phyloP scores from a whole-genome alignment of 1,140 invertebrate species.

The Apis dorsata region DNA sequence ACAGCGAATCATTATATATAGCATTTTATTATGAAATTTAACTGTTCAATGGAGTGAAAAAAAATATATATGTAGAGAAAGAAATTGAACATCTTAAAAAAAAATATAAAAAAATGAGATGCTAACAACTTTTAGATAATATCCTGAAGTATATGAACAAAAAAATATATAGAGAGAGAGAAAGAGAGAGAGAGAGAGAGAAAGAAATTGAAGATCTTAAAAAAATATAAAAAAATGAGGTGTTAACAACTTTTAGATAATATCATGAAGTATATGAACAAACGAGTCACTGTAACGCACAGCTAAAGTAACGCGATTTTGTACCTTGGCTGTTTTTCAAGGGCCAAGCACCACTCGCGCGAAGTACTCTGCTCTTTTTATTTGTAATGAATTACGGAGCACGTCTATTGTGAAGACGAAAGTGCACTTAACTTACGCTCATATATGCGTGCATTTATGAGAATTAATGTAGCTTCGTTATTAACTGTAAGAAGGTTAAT shows the following conservation, averaged over 20 bases:
- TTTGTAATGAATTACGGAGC: constrained; percentile 22
- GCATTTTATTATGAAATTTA: no score
- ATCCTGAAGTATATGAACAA: not conserved
- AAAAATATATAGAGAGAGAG: no score
- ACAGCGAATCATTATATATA: no score
- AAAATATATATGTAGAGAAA: no score
- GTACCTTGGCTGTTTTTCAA: not conserved
- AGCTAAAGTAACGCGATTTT: not conserved
- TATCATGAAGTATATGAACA: not conserved
- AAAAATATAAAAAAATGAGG: no score
- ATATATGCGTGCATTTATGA: not conserved
- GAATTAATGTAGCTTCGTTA: not conserved
- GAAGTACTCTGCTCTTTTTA: constrained; percentile 2
- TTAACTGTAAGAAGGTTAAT: not conserved
- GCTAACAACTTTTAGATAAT: not conserved
- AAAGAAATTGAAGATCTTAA: no score
- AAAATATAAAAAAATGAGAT: no score
- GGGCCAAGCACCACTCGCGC: not conserved
- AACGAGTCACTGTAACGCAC: not conserved
- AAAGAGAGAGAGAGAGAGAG: no score
- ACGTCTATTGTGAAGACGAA: constrained; percentile 10
- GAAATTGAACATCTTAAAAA: no score
- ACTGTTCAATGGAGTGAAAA: no score
- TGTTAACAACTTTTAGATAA: not conserved
- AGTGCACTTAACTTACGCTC: constrained; percentile 21